These are phyloP conservation scores for Ceramica pisi DNA, from an alignment of 2,888 invertebrate genomes.

Conservation along the genomic window DNA sequence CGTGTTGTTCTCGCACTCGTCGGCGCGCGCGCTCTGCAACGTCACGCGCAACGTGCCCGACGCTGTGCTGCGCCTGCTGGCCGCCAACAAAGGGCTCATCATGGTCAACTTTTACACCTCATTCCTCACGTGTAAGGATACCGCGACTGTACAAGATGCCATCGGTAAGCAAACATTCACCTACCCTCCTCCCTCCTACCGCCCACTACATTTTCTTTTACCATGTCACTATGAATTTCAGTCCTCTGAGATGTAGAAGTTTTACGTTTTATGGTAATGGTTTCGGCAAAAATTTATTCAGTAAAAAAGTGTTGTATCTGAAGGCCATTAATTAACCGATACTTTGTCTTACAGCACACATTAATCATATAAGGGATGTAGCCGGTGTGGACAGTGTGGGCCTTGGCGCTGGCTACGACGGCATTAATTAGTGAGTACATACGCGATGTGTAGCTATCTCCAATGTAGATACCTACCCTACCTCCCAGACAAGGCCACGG, in stretches of 20 bases:
- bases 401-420: constrained; percentile 97
- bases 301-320: constrained; percentile 21
- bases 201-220: neutral
- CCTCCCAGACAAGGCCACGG: neutral
- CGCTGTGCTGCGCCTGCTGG: constrained; percentile 93
- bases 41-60: constrained; percentile 96
- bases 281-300: constrained; percentile 7
- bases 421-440: constrained; percentile 96
- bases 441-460: constrained; percentile 36
- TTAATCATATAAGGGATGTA: constrained; percentile 96
- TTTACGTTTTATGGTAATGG: too few species aligned
- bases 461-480: neutral
- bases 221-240: neutral
- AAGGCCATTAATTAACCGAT: constrained; percentile 51
- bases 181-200: neutral
- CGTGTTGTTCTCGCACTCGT: constrained; percentile 96
- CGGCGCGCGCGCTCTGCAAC: constrained; percentile 95
- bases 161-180: constrained; percentile 91
- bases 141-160: constrained; percentile 94
- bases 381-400: constrained; percentile 97
- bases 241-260: neutral
- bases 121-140: constrained; percentile 94
- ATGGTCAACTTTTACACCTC: constrained; percentile 97
- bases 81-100: constrained; percentile 95
- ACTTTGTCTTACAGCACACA: constrained; percentile 93